These are phyloP conservation scores for Ornithorhynchus anatinus DNA, from an alignment of 2,113 vertebrate species.

Conservation along the genomic window DNA sequence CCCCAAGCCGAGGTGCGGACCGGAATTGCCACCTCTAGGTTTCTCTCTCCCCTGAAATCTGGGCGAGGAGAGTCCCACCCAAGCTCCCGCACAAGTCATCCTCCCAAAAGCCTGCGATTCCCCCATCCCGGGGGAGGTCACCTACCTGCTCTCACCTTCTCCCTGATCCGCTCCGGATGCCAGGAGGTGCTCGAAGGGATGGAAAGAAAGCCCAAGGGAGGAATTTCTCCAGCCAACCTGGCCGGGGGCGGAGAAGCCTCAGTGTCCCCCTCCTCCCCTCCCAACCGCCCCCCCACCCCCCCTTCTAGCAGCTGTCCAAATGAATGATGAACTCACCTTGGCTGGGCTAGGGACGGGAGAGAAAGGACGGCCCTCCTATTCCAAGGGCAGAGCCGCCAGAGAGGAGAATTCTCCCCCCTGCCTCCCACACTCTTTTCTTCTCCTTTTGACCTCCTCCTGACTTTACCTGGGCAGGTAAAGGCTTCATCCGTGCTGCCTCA, in stretches of 20 bases:
- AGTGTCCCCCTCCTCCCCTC: constrained; percentile 29
- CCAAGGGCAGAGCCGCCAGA: constrained; percentile 16
- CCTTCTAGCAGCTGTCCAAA: constrained; percentile 47
- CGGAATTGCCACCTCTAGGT: no score
- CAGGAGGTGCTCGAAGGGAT: not conserved
- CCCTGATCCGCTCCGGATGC: no score
- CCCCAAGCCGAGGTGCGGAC: no score
- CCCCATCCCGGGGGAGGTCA: no score
- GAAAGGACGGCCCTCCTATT: constrained; percentile 1
- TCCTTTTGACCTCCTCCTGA: constrained; percentile 51
- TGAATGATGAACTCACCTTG: constrained; percentile 66
- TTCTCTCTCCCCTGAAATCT: no score
- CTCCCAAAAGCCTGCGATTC: no score
- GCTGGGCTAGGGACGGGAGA: not conserved
- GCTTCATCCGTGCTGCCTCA: constrained; percentile 11
- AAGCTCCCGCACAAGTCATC: no score
- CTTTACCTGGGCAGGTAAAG: constrained; percentile 67
- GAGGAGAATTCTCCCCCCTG: not conserved
- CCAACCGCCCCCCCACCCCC: not conserved
- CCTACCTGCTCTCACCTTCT: no score
- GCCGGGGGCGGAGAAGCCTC: constrained; percentile 20
- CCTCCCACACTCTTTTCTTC: constrained; percentile 6
- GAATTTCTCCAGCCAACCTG: not conserved
- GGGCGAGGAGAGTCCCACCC: no score
- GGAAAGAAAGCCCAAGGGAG: not conserved